phyloP scores from a whole-genome alignment of 2,888 invertebrate genomes.

The Coelinius sp. region DNA sequence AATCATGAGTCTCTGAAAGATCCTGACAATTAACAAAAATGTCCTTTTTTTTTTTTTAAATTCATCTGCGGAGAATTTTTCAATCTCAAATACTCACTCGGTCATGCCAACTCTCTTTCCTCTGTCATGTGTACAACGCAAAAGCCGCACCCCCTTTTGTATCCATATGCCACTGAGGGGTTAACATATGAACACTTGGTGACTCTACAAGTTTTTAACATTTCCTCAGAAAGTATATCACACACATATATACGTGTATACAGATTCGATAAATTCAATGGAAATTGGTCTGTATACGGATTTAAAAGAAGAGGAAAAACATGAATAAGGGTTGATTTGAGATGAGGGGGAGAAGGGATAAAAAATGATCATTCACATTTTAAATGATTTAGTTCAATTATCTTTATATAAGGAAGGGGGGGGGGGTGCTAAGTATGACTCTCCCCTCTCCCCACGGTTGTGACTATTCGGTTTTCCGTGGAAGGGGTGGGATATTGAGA shows the following conservation, averaged over 20 bases:
- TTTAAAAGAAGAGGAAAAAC: constrained; percentile 58
- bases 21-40: too few relatives aligned
- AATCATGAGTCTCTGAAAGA: too few relatives aligned
- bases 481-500: constrained; percentile 37
- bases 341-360: too few relatives aligned
- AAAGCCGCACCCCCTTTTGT: constrained; percentile 31
- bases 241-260: too few relatives aligned
- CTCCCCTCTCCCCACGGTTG: constrained; percentile 54
- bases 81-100: constrained; percentile 45
- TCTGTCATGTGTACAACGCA: constrained; percentile 32
- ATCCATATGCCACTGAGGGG: constrained; percentile 50
- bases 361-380: too few relatives aligned
- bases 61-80: constrained; percentile 31
- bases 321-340: too few relatives aligned
- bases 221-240: constrained; percentile 58
- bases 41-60: not conserved
- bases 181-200: constrained; percentile 70
- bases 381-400: too few relatives aligned
- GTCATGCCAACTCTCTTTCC: constrained; percentile 40
- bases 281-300: constrained; percentile 63
- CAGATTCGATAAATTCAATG: constrained; percentile 4
- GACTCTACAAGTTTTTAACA: constrained; percentile 69
- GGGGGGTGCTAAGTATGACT: too few relatives aligned
- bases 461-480: constrained; percentile 58
- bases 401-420: too few relatives aligned